Percentiles rank a stretch among this genome's conserved stretches.
phyloP scores from a whole-genome alignment of 2,113 vertebrate species.

The Dermatemys mawii region DNA sequence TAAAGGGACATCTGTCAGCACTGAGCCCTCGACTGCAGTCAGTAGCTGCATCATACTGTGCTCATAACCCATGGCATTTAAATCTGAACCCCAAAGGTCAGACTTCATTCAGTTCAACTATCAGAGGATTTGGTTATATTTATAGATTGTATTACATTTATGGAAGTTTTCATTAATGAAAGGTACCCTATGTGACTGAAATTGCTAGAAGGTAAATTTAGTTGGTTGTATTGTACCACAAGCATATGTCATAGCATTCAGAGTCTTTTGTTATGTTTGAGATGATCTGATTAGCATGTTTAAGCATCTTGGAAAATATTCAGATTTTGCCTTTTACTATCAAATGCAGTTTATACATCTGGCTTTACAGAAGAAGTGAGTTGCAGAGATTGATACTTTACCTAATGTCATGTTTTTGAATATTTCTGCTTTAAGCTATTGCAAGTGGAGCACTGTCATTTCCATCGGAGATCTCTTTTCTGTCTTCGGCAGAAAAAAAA shows the following conservation, averaged over 20 bases:
- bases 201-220: slow-evolving; percentile 23
- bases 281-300: neutral
- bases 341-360: slow-evolving; percentile 8
- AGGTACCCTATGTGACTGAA: slow-evolving; percentile 1
- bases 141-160: slow-evolving; percentile 48
- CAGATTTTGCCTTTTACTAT: neutral
- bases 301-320: neutral
- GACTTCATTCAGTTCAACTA: neutral
- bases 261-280: neutral
- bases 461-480: slow-evolving; percentile 48
- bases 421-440: neutral
- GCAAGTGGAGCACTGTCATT: slow-evolving; percentile 17
- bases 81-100: slow-evolving; percentile 51
- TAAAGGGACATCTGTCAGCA: slow-evolving; percentile 56
- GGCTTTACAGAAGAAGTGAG: neutral
- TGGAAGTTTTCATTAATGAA: slow-evolving; percentile 16
- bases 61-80: slow-evolving; percentile 29
- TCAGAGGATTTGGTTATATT: slow-evolving; percentile 23
- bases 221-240: neutral
- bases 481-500: slow-evolving; percentile 34
- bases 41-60: slow-evolving; percentile 17
- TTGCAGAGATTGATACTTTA: slow-evolving; percentile 17
- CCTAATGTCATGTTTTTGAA: slow-evolving; percentile 3
- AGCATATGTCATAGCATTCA: neutral
- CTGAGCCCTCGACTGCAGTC: neutral